Base-by-base conservation (phyloP, 1,140 invertebrate genomes). In the Cherax quadricarinatus region DNA sequence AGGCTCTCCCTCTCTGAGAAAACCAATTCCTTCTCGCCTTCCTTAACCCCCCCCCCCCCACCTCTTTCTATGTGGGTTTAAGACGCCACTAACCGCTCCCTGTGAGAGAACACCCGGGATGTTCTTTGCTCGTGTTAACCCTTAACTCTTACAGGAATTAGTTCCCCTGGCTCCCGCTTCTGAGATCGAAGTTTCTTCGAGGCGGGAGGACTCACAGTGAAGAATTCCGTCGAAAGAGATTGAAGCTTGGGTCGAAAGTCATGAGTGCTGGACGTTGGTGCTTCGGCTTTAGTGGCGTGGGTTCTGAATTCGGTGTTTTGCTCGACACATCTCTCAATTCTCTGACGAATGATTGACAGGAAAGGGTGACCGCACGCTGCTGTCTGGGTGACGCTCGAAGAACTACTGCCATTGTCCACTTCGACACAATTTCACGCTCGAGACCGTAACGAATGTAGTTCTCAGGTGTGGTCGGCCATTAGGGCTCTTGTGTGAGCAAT, bases 361-460 rank as follows among this genome's bases (percentile, higher is more conserved):
- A 75, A 75, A 6, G 70, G 24, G 70, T 75, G n/a, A 75, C 70
- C 70, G 70, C 70, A 30, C n/a, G 70, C 70, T 12, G 70, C 14
- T 24, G 70, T 75, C 70, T 75, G 70, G 21, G 70, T 30, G 70
- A 24, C 70, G 70, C n/a, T n/a, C 70, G 70, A n/a, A 75, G 70
- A 75, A 75, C 70, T 75, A 24, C 70, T 75, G 70, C 62, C 70
- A 75, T 75, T 75, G 70, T 75, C n/a, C 70, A 24, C n/a, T 21
- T 30, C 70, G 70, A n/a, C n/a, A 5, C 70, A 75, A 75, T 75
- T 75, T 75, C 70, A 75, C 70, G 70, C n/a, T 75, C 70, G n/a
- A 75, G 70, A 6, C 70, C 70, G 24, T 24, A 30, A 75, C 70
- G 70, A 75, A 75, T 75, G 70, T 30, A 30, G 70, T 75, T 75